Conservation (phyloP, 2,888 invertebrate genomes). For the Acanthopleura granulata region DNA sequence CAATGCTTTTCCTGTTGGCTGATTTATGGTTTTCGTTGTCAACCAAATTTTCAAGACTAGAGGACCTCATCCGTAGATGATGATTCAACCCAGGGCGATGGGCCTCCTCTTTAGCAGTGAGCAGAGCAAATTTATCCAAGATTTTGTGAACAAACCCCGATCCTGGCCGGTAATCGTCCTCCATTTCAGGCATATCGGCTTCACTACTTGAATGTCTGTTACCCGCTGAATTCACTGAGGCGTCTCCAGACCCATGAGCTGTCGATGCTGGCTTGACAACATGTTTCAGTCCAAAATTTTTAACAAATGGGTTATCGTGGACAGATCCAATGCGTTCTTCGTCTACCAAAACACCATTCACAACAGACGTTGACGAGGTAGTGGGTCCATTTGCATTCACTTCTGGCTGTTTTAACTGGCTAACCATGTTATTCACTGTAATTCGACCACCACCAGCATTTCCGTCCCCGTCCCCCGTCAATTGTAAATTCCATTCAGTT, state of each 20-base stretch:
- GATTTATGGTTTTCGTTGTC: constrained; percentile 21
- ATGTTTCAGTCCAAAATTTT: constrained; percentile 32
- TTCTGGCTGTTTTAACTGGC: neutral
- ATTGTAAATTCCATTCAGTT: constrained; percentile 5
- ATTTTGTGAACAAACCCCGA: constrained; percentile 65
- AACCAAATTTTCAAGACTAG: constrained; percentile 54
- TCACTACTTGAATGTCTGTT: constrained; percentile 27
- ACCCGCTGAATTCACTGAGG: neutral
- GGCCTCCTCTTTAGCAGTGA: constrained; percentile 30
- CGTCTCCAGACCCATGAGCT: neutral
- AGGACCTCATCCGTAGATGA: constrained; percentile 39
- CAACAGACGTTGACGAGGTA: neutral
- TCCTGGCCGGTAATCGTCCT: constrained; percentile 56
- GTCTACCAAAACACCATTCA: constrained; percentile 21
- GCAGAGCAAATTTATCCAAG: constrained; percentile 49
- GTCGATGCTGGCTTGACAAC: neutral
- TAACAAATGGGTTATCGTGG: constrained; percentile 37
- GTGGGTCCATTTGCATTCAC: constrained; percentile 5
- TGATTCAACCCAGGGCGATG: constrained; percentile 16
- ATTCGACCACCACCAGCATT: neutral
- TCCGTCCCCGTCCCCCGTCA: neutral
- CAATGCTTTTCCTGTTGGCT: neutral
- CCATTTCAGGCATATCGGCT: constrained; percentile 28
- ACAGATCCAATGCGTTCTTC: constrained; percentile 33
- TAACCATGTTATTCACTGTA: neutral